Evolutionary conservation across 2,797 vertebrate species (phyloP).

Genomic region (Austrolebias charrua): DNA sequence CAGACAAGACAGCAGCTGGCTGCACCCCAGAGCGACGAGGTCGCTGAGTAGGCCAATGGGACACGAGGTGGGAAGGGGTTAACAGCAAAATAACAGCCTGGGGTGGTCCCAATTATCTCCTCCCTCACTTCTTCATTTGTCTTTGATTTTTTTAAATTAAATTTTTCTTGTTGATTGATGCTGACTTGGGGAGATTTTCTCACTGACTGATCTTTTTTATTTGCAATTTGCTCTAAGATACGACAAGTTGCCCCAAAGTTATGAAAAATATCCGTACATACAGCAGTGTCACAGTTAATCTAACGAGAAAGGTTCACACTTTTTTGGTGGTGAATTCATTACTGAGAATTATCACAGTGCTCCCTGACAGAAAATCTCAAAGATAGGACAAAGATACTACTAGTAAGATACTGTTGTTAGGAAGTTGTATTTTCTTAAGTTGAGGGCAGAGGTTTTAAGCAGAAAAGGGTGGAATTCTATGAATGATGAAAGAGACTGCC

Average conservation of each 20-base stretch:
- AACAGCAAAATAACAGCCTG: conserved; percentile 38
- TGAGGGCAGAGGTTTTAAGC: not conserved
- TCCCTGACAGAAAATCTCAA: not conserved
- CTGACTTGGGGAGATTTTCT: conserved; percentile 62
- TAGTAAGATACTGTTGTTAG: not conserved
- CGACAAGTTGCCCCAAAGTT: conserved; percentile 57
- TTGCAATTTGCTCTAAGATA: conserved; percentile 64
- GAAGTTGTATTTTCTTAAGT: not conserved
- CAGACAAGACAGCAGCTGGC: conserved; percentile 67
- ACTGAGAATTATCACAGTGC: conserved; percentile 33
- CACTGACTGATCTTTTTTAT: conserved; percentile 57
- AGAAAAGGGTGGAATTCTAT: no score
- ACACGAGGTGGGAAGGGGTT: conserved; percentile 60
- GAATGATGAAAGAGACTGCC: no score
- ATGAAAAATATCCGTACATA: conserved; percentile 56
- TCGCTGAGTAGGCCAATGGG: conserved; percentile 61
- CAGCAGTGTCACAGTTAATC: conserved; percentile 1
- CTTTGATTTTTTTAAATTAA: conserved; percentile 58
- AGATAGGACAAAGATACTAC: conserved; percentile 3
- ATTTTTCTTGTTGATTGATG: conserved; percentile 53
- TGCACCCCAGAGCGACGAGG: conserved; percentile 58
- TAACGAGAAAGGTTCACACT: conserved; percentile 18
- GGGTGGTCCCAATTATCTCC: conserved; percentile 59
- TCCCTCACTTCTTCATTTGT: conserved; percentile 24
- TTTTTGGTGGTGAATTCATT: not conserved